Base-by-base conservation (phyloP, 2,113 vertebrate genomes). In the Montifringilla adamsi region DNA sequence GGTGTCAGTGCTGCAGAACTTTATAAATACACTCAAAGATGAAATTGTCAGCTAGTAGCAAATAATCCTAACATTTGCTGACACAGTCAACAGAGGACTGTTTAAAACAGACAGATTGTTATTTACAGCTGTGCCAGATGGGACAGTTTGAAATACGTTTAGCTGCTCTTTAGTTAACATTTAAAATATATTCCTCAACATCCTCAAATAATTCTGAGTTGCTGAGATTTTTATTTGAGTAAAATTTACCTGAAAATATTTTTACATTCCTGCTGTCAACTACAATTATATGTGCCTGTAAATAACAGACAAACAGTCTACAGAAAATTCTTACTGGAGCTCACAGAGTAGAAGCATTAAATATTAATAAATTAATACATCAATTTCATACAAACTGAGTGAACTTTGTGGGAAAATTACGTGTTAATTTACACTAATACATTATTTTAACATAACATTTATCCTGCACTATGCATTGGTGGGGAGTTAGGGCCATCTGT, bases 41-140 rank as follows among this genome's bases (percentile, higher is more conserved):
- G 8, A 89, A 79, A 84, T 56, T 92, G 63, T 72, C 52, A 60
- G 52, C 60, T 78, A 95, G 88, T 15, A 88, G 43, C 60, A 81
- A 93, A 84, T 60, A 92, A 91, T 55, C 67, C 67, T 66, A 83
- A 90, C 60, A 39, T 75, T 95, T 93, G 76, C 60, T 92, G 77
- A 89, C 35, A 43, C 6, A 87, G 62, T 53, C 84, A 90, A 91
- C 62, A 89, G 39, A 93, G 58, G 31, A 69, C 31, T 49, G 63
- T 50, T 90, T 82, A 79, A 66, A 91, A 31, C 10, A 80, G 85
- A 49, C 58, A 84, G 56, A 75, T 68, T 81, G 43, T 91, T 96
- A 93, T 91, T 95, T 95, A 91, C 86, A 84, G 69, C 76, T 94
- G 77, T 84, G 50, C 69, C 86, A 94, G 47, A 86, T 84, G 63